Evolutionary conservation across 2,888 invertebrate genomes (phyloP).

Genomic region (Melolontha melolontha): DNA sequence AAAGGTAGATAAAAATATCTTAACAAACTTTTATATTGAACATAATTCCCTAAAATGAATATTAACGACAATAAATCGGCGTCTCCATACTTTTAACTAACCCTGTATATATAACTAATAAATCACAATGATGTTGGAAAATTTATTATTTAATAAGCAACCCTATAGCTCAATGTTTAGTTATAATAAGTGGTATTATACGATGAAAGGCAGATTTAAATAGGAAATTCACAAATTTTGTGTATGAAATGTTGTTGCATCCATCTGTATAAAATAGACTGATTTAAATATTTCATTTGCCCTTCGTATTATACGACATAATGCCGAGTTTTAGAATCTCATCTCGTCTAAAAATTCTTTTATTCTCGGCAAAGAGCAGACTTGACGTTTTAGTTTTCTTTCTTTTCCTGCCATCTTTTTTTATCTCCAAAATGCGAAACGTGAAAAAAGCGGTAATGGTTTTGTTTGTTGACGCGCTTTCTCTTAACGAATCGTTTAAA

Average conservation of each 20-base stretch:
- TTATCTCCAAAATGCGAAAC: not conserved
- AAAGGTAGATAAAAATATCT: no score
- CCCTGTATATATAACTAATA: no score
- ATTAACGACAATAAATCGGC: no score
- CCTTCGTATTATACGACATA: constrained; percentile 17
- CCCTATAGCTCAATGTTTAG: no score
- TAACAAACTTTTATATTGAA: no score
- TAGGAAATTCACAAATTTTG: no score
- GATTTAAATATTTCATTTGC: constrained; percentile 34
- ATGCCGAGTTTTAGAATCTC: constrained; percentile 26
- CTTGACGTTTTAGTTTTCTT: constrained; percentile 6
- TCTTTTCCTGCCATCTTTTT: not conserved
- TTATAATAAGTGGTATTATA: no score
- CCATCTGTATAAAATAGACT: constrained; percentile 1
- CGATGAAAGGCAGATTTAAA: no score
- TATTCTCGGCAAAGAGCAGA: constrained; percentile 18
- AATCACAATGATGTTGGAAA: not conserved
- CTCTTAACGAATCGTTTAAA: constrained; percentile 30
- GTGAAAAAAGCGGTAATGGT: constrained; percentile 7
- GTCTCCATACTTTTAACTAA: no score
- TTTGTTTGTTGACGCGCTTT: constrained; percentile 19
- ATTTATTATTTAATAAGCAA: no score
- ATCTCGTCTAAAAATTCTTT: constrained; percentile 25
- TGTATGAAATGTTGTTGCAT: constrained; percentile 11
- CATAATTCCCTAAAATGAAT: no score